These are phyloP conservation scores for Megathymus violae DNA, from an alignment of 1,140 invertebrate species.

Conservation along the genomic window DNA sequence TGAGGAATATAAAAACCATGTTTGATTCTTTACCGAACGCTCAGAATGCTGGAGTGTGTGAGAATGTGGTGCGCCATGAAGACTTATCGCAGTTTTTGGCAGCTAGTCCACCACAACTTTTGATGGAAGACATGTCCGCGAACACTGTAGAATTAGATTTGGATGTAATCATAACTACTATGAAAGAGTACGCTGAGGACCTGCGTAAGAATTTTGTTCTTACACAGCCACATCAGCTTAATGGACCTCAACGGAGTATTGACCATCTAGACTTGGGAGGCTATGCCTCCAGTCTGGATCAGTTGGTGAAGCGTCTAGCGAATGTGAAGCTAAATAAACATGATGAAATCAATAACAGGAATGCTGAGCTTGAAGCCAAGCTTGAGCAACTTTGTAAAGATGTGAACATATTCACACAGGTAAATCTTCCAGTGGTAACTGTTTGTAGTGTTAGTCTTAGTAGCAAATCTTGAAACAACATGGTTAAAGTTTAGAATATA, in stretches of 20 bases:
- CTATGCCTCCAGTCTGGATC: slow-evolving; percentile 63
- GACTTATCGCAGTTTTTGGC: slow-evolving; percentile 58
- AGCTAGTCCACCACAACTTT: slow-evolving; percentile 49
- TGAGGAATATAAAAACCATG: slow-evolving; percentile 65
- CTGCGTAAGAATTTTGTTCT: slow-evolving; percentile 52
- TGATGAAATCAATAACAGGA: slow-evolving; percentile 45
- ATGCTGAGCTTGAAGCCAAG: slow-evolving; percentile 64
- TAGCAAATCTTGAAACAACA: too few species aligned
- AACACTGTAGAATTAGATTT: slow-evolving; percentile 55
- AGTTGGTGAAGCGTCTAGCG: slow-evolving; percentile 59
- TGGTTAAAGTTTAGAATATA: too few species aligned
- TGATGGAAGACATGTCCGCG: slow-evolving; percentile 61
- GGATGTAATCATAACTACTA: slow-evolving; percentile 56
- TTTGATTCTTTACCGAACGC: slow-evolving; percentile 53
- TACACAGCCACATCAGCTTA: slow-evolving; percentile 31
- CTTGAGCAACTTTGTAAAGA: slow-evolving; percentile 59
- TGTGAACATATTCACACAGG: slow-evolving; percentile 70
- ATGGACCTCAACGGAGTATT: slow-evolving; percentile 34
- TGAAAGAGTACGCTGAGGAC: slow-evolving; percentile 65
- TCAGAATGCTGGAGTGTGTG: slow-evolving; percentile 22
- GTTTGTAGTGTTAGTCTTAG: too few species aligned
- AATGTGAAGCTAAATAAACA: slow-evolving; percentile 58
- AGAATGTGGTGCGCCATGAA: slow-evolving; percentile 46
- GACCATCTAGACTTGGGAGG: slow-evolving; percentile 54
- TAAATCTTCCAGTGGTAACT: slow-evolving; percentile 39